Evolutionary conservation across 2,113 vertebrate genomes (phyloP), one percentile per base, ranked within the genome.

Genomic region (Mirza zaza): DNA sequence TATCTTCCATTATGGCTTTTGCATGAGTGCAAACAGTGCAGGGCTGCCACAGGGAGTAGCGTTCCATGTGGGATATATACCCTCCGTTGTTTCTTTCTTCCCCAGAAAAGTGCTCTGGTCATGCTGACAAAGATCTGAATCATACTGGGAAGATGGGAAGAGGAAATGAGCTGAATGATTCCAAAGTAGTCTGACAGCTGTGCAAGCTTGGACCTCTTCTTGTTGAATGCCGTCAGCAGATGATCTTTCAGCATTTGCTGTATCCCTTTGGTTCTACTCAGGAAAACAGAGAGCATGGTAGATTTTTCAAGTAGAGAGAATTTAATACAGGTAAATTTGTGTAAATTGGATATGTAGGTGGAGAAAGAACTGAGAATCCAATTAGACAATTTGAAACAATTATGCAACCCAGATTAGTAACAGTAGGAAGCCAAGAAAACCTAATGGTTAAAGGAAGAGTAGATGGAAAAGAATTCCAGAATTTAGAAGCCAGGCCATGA

Each of bases 41-140:
- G 13, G 57, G 52, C 23, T 14, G 6, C 23, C 14, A 5, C 0
- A 1, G 2, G 14, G 3, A 42, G 4, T 2, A 55, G 39, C 6
- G 1, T 21, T 34, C 25, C 4, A 25, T 0, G 1, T 17, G 36
- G 0, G 8, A 32, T 13, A 0, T 32, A 8, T 1, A 57, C 8
- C 2, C 3, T 68, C 2, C 5, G 9, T 21, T 2, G 0, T 9
- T 80, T 68, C n/a, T 4, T 79, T 55, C 57, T 71, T 48, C 36
- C n/a, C 61, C 52, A 29, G 17, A 27, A 67, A 48, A 63, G 32
- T 61, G 42, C 11, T 73, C 1, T 67, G 13, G 7, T 20, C 18
- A 13, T 45, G 10, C 23, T 79, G 36, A 59, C 1, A 45, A 5
- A 71, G 18, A 45, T 36, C 17, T 36, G 10, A 23, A 55, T 15